These are phyloP conservation scores for Manis pentadactyla DNA, from an alignment of 2,797 vertebrate species.

Conservation along the genomic window DNA sequence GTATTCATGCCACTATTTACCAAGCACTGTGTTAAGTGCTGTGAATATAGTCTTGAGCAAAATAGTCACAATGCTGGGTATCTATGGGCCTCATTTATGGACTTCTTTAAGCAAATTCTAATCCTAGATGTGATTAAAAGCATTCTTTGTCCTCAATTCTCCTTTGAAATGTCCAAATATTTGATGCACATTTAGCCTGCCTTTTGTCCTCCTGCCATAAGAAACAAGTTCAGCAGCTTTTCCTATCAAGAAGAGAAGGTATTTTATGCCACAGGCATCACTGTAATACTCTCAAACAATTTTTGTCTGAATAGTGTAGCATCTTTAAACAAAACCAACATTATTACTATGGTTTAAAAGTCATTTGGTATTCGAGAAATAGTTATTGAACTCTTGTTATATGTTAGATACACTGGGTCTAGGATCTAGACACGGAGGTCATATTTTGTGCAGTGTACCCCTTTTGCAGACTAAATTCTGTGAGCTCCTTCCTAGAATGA, in stretches of 20 bases:
- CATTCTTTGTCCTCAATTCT: neutral
- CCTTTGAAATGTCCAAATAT: constrained; percentile 40
- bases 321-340: constrained; percentile 2
- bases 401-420: neutral
- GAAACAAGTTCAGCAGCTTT: neutral
- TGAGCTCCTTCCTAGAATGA: neutral
- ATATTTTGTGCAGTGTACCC: neutral
- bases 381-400: neutral
- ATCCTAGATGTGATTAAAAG: neutral
- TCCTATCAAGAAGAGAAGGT: neutral
- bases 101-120: neutral
- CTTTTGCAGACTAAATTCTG: neutral
- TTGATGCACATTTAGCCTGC: neutral
- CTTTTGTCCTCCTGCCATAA: neutral
- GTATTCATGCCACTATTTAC: constrained; percentile 29
- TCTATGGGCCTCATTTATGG: neutral
- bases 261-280: neutral
- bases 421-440: neutral
- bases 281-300: neutral
- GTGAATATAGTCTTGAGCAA: neutral
- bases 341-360: neutral
- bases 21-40: neutral
- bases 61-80: neutral
- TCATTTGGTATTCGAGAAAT: neutral
- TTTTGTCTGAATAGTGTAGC: neutral